Evolutionary conservation across 2,797 vertebrate genomes (phyloP).

Genomic region (Siniperca obscura): DNA sequence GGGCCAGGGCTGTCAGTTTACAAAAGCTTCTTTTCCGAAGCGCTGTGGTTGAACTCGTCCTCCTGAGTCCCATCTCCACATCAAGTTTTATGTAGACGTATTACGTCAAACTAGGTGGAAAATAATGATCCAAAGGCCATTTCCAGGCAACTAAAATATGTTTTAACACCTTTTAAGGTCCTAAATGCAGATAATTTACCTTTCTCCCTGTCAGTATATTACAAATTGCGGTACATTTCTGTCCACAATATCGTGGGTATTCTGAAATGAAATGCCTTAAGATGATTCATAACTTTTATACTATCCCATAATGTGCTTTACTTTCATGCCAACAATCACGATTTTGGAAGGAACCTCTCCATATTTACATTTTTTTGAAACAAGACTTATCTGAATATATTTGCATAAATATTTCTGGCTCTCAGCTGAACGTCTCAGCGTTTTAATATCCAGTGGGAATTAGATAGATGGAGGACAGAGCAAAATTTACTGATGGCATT

Average conservation of each 20-base stretch:
- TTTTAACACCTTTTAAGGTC: neutral
- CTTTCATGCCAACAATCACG: slow-evolving; percentile 34
- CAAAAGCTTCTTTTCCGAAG: neutral
- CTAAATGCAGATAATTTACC: neutral
- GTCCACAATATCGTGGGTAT: neutral
- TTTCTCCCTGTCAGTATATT: neutral
- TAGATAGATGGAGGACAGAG: slow-evolving; percentile 49
- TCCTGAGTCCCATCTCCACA: neutral
- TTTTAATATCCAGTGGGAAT: slow-evolving; percentile 61
- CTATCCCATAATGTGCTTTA: slow-evolving; percentile 15
- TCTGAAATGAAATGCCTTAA: neutral
- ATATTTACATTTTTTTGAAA: slow-evolving; percentile 38
- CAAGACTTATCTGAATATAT: slow-evolving; percentile 53
- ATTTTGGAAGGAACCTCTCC: slow-evolving; percentile 37
- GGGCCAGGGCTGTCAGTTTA: neutral
- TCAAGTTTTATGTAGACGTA: neutral
- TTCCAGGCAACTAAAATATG: neutral
- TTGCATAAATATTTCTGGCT: slow-evolving; percentile 65
- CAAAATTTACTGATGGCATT: slow-evolving; percentile 41
- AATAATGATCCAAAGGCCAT: neutral
- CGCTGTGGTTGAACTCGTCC: neutral
- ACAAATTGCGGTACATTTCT: neutral
- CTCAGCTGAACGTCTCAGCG: slow-evolving; percentile 30
- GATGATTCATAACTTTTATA: slow-evolving; percentile 11
- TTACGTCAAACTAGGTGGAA: neutral